Conservation (phyloP, 1,140 invertebrate genomes). For the Ostrea denselamellosa region DNA sequence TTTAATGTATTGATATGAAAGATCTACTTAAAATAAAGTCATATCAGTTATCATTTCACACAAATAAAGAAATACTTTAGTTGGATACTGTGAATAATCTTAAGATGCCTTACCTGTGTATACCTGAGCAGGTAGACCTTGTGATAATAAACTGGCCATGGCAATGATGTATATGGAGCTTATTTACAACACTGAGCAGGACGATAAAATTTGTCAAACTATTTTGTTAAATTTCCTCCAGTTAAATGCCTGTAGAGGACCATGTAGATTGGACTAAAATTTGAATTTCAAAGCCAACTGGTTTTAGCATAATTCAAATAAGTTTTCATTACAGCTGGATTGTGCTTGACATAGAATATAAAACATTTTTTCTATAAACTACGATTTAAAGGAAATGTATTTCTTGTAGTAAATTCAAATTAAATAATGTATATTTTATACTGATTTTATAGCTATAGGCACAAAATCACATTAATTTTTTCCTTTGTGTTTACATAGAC, state of each 20-base stretch:
- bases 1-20: background rate
- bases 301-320: background rate
- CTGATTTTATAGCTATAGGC: no score
- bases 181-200: slow-evolving; percentile 24
- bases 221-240: background rate
- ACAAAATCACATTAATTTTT: no score
- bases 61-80: background rate
- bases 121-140: background rate
- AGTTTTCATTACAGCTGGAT: no score
- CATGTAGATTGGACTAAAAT: background rate
- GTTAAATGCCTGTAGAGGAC: background rate
- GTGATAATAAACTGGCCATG: slow-evolving; percentile 20
- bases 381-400: no score
- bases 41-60: background rate
- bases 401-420: no score
- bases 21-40: background rate
- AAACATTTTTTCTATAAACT: no score
- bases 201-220: background rate
- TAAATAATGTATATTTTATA: no score
- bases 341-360: no score
- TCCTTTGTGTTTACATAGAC: no score
- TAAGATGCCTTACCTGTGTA: background rate
- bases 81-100: background rate
- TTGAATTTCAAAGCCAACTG: background rate
- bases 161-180: background rate